Conservation (phyloP, 2,888 invertebrate genomes). For the Brenthis ino region DNA sequence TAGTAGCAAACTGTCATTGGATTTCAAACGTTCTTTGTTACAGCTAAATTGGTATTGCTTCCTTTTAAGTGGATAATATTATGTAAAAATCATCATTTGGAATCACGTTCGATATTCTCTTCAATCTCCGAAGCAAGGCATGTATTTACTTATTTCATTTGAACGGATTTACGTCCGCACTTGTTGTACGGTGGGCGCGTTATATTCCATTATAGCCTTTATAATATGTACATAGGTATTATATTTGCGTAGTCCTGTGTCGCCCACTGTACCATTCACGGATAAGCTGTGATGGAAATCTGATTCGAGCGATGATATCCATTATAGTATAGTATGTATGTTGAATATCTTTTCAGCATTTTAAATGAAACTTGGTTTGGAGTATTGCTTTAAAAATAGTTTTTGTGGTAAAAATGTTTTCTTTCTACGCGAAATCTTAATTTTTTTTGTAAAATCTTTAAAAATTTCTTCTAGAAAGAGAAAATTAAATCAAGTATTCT, state of each 20-base stretch:
- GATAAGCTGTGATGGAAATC: slow-evolving; percentile 35
- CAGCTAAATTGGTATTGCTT: background rate
- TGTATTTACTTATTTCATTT: slow-evolving; percentile 30
- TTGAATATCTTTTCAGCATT: slow-evolving; percentile 1
- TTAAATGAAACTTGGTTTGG: background rate
- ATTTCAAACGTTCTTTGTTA: background rate
- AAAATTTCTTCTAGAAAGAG: slow-evolving; percentile 1
- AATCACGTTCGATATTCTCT: slow-evolving; percentile 32
- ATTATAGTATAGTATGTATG: slow-evolving; percentile 19
- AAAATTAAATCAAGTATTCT: slow-evolving; percentile 18
- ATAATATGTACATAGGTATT: slow-evolving; percentile 1
- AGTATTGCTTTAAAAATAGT: too few species aligned
- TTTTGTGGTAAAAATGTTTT: too few species aligned
- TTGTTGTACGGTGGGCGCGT: slow-evolving; percentile 3
- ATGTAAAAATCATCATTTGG: slow-evolving; percentile 18
- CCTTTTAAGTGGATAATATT: slow-evolving; percentile 8
- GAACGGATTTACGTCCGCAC: slow-evolving; percentile 4
- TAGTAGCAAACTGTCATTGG: background rate
- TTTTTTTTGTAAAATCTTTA: background rate
- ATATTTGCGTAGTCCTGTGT: slow-evolving; percentile 12
- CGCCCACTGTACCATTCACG: slow-evolving; percentile 8
- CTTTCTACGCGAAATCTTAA: too few species aligned
- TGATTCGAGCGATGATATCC: slow-evolving; percentile 36
- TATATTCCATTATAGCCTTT: slow-evolving; percentile 16
- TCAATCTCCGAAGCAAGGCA: slow-evolving; percentile 22